These are phyloP conservation scores for Campoletis sonorensis DNA, from an alignment of 1,140 invertebrate species.

Conservation along the genomic window DNA sequence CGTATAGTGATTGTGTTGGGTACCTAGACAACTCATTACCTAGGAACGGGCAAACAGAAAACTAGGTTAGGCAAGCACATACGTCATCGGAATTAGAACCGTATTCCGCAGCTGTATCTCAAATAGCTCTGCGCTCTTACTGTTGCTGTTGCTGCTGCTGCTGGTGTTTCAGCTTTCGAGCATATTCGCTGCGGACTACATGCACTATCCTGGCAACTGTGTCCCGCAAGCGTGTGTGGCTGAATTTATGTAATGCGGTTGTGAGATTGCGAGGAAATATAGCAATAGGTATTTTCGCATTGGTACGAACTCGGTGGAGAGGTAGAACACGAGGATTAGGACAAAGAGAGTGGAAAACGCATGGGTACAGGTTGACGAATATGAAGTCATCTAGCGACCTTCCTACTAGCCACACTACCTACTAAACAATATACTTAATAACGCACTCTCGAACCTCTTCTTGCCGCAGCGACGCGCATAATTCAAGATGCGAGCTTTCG, in stretches of 20 bases:
- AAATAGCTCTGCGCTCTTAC: constrained; percentile 57
- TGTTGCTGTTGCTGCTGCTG: constrained; percentile 12
- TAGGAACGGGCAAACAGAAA: constrained; percentile 71
- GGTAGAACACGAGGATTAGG: background rate
- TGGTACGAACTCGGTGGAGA: background rate
- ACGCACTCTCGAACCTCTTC: background rate
- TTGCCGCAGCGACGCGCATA: background rate
- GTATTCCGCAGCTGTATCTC: constrained; percentile 71
- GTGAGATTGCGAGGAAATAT: constrained; percentile 64
- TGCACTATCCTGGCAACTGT: constrained; percentile 67
- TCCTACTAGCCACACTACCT: background rate
- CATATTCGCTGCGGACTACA: constrained; percentile 9
- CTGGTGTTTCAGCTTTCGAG: constrained; percentile 17
- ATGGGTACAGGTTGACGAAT: background rate
- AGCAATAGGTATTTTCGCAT: constrained; percentile 57
- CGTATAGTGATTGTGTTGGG: constrained; percentile 27
- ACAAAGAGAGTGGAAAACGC: background rate
- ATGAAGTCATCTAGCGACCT: background rate
- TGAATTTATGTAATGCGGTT: constrained; percentile 68
- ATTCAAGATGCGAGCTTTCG: background rate
- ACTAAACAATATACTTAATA: constrained; percentile 11
- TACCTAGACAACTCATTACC: constrained; percentile 72
- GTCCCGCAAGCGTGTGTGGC: constrained; percentile 53
- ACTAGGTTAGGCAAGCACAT: constrained; percentile 74
- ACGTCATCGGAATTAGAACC: constrained; percentile 74